phyloP scores from a whole-genome alignment of 2,113 vertebrate genomes.

The Gulo gulo region DNA sequence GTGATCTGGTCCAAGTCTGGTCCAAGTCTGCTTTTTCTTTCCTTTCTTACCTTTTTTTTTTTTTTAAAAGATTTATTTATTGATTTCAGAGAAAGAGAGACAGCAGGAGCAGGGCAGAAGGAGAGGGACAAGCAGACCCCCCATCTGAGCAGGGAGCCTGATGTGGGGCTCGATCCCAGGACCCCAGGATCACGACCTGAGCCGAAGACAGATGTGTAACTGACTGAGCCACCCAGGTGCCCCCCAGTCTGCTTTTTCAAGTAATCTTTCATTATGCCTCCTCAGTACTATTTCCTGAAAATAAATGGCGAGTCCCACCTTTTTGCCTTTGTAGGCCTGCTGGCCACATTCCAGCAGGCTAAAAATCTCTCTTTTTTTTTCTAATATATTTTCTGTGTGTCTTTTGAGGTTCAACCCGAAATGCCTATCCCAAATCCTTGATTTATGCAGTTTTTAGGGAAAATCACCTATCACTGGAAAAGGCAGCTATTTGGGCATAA shows the following conservation, averaged over 20 bases:
- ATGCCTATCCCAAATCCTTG: background rate
- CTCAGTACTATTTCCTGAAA: background rate
- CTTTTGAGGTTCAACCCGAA: background rate
- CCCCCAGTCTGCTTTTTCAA: background rate
- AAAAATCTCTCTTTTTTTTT: background rate
- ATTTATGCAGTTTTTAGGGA: background rate
- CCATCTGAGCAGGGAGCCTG: background rate
- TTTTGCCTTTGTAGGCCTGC: background rate
- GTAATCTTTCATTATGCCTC: background rate
- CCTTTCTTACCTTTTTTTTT: too few species aligned
- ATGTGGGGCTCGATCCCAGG: background rate
- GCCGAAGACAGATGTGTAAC: too few species aligned
- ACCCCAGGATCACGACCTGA: background rate
- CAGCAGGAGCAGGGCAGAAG: background rate
- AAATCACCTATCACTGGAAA: background rate
- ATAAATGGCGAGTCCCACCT: background rate
- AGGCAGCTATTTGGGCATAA: background rate
- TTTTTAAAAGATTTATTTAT: too few species aligned
- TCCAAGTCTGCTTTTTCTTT: background rate
- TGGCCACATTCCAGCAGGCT: background rate
- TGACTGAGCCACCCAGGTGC: too few species aligned
- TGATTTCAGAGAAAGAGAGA: background rate
- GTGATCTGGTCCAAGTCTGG: too few species aligned
- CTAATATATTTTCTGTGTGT: background rate
- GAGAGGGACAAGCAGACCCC: background rate